Evolutionary conservation across 2,888 invertebrate species (phyloP), one percentile per base, ranked within the genome.

Genomic region (Meghimatium bilineatum): DNA sequence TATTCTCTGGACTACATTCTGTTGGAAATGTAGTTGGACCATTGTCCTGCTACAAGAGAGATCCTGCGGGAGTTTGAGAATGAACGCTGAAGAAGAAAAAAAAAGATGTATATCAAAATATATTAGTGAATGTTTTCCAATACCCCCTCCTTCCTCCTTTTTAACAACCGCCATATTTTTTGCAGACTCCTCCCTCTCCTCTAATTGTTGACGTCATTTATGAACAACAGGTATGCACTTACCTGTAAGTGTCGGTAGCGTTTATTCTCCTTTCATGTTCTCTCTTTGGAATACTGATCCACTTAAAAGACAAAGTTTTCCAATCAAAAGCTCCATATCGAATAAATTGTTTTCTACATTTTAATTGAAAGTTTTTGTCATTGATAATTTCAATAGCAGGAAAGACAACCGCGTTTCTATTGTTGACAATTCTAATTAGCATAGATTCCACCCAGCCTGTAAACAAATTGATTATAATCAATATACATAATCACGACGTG

Each of bases 251-350:
- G 20, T 84, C 85, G 1, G 80, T 36, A 0, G 60, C 67, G 74
- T 44, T 56, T 60, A 78, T 77, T 20, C 87, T 72, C 5, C 83
- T 67, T 1, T 69, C 26, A 44, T 52, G 83, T 72, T 86, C 86
- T 63, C 83, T 74, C 20, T 66, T 34, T 14, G 85, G 80, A 23
- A 87, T 63, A 8, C 26, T 29, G 20, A 63, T 63, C 87, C 87
- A 87, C n/a, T 78, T 63, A 67, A 83, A 87, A 14, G 72, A 69
- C 34, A 87, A 36, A n/a, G 78, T 74, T n/a, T 83, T 82, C 80
- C 71, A 82, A 5, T 74, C 60, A 60, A 87, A 86, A 12, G 36
- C 29, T 12, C 85, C 85, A 26, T 76, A 72, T 10, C n/a, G n/a
- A 67, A 23, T 8, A 10, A 1, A 1, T 17, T 1, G 0, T 26